Conservation (phyloP, 2,797 vertebrate genomes). For the Crocodylus rhombifer region DNA sequence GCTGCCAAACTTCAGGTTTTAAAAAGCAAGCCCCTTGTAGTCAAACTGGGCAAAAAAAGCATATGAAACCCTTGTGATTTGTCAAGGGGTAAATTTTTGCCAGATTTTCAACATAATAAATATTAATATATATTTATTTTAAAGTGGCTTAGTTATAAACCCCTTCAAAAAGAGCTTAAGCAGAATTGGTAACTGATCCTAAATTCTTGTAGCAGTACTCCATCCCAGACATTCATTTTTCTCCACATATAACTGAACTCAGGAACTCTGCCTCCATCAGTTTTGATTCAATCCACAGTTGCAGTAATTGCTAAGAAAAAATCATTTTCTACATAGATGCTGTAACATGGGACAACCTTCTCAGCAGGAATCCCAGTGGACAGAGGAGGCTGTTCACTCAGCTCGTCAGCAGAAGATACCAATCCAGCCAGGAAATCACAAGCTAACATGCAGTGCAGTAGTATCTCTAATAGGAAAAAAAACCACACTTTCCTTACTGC, state of each 20-base stretch:
- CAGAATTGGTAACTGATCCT: neutral
- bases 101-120: neutral
- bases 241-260: conserved; percentile 36
- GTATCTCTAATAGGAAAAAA: neutral
- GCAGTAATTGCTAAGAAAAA: neutral
- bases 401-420: conserved; percentile 44
- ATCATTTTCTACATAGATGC: conserved; percentile 53
- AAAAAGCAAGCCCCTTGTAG: neutral
- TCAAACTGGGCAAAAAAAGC: neutral
- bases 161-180: neutral
- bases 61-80: neutral
- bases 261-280: conserved; percentile 50
- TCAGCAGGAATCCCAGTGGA: neutral
- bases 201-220: neutral
- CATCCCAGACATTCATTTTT: neutral
- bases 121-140: neutral
- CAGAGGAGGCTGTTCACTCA: neutral
- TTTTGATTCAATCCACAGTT: conserved; percentile 33
- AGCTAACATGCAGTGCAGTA: neutral
- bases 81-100: neutral
- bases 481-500: neutral
- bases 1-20: accelerated
- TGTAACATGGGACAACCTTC: neutral
- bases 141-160: neutral
- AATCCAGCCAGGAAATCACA: conserved; percentile 38